phyloP scores from a whole-genome alignment of 2,888 invertebrate genomes.

The Ennomos fuscantarius region DNA sequence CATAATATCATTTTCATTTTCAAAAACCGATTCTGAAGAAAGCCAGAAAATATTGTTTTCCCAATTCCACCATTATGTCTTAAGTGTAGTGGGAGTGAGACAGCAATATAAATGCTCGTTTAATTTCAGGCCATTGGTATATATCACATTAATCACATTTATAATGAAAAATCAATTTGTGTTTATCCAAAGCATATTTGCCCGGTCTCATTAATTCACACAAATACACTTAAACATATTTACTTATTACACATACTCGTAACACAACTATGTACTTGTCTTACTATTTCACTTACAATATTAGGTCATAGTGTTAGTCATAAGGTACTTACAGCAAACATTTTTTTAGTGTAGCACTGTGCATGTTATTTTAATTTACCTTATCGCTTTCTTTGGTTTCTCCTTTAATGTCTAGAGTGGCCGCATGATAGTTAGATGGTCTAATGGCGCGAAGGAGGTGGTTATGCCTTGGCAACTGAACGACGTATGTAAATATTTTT shows the following conservation, averaged over 20 bases:
- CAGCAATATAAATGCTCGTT: too few species aligned
- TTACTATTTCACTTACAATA: not conserved
- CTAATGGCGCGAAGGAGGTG: conserved; percentile 80
- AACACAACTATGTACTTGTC: not conserved
- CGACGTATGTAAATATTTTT: conserved; percentile 71
- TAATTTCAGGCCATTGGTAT: not conserved
- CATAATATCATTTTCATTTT: too few species aligned
- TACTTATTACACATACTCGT: too few species aligned
- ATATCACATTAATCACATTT: not conserved
- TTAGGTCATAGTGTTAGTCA: conserved; percentile 5
- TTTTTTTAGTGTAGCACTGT: conserved; percentile 40
- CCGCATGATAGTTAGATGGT: conserved; percentile 85
- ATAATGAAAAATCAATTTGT: conserved; percentile 13
- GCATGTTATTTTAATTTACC: conserved; percentile 73
- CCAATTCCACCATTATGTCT: too few species aligned
- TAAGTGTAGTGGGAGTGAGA: too few species aligned
- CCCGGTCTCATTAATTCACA: not conserved
- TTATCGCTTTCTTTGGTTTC: conserved; percentile 74
- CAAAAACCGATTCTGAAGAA: too few species aligned
- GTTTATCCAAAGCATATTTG: conserved; percentile 2
- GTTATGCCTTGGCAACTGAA: conserved; percentile 82
- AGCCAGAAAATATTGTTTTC: too few species aligned
- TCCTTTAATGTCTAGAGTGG: conserved; percentile 73
- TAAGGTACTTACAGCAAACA: not conserved
- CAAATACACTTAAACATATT: not conserved